Evolutionary conservation across 1,140 invertebrate species (phyloP).

Genomic region (Plectrocnemia conspersa): DNA sequence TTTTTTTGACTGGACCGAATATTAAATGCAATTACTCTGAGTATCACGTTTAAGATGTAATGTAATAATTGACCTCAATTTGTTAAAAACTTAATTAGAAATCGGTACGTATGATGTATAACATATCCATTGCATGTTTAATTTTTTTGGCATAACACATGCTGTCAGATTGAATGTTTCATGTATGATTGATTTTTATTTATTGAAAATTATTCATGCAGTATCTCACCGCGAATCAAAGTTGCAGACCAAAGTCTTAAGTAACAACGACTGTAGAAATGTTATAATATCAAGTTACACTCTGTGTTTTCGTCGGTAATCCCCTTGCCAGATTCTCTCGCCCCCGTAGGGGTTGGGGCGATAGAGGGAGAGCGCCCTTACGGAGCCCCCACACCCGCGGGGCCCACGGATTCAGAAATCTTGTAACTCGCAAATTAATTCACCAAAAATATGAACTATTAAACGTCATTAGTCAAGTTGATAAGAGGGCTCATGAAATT

Average conservation of each 20-base stretch:
- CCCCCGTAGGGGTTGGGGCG: neutral
- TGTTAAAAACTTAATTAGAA: neutral
- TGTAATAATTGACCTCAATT: neutral
- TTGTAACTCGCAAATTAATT: constrained; percentile 37
- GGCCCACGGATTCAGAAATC: constrained; percentile 31
- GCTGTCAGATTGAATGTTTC: too few relatives aligned
- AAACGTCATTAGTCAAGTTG: constrained; percentile 36
- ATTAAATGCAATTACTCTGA: too few relatives aligned
- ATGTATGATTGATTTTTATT: too few relatives aligned
- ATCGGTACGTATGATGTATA: too few relatives aligned
- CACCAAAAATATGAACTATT: constrained; percentile 37
- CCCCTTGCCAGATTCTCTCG: constrained; percentile 10
- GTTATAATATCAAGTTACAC: constrained; percentile 35
- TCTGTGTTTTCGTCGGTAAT: constrained; percentile 33
- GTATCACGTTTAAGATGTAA: neutral
- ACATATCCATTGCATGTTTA: too few relatives aligned
- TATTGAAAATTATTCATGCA: too few relatives aligned
- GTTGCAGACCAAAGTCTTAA: constrained; percentile 26
- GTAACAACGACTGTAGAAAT: constrained; percentile 33
- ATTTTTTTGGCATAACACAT: too few relatives aligned
- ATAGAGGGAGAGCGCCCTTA: neutral
- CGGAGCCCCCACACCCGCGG: constrained; percentile 13
- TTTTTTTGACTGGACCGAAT: too few relatives aligned
- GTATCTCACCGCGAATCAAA: constrained; percentile 32
- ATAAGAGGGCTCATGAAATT: constrained; percentile 29